These are phyloP conservation scores for Tortrix viridana DNA, from an alignment of 2,888 invertebrate genomes.

Conservation along the genomic window DNA sequence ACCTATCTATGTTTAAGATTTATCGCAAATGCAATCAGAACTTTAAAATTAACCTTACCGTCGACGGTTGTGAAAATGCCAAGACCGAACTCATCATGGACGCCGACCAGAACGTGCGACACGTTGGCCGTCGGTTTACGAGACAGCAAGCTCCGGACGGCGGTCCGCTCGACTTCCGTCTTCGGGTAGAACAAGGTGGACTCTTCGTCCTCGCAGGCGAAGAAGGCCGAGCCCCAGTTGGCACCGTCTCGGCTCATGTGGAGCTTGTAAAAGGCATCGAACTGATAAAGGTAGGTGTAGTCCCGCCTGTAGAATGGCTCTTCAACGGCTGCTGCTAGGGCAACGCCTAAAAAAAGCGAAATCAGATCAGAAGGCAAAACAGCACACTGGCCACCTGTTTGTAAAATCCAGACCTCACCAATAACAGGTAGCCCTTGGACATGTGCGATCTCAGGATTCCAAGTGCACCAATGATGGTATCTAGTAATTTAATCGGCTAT, in stretches of 20 bases:
- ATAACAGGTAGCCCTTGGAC: no score
- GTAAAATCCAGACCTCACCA: no score
- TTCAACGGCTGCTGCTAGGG: conserved; percentile 40
- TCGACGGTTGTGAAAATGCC: conserved; percentile 57
- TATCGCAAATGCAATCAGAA: no score
- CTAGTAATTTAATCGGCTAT: no score
- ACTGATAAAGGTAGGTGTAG: conserved; percentile 52
- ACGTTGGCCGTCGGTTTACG: conserved; percentile 41
- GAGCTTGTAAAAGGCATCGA: conserved; percentile 57
- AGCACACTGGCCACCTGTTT: no score
- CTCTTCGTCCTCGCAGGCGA: conserved; percentile 55
- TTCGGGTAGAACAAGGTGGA: conserved; percentile 56
- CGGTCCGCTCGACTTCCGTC: conserved; percentile 48
- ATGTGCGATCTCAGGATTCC: no score
- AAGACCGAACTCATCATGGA: conserved; percentile 51
- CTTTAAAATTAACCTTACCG: conserved; percentile 44
- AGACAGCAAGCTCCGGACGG: conserved; percentile 47
- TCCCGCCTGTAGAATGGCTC: conserved; percentile 55
- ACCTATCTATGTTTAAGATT: no score
- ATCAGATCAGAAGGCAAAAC: no score
- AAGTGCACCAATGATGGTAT: no score
- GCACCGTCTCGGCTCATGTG: conserved; percentile 48
- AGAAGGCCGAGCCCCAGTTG: conserved; percentile 49
- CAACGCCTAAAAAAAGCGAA: background rate
- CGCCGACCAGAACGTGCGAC: conserved; percentile 52